A percentile compares a stretch with the other conserved stretches of the same genome.
phyloP scores from a whole-genome alignment of 2,113 vertebrate species.

The Neotragus pygmaeus region DNA sequence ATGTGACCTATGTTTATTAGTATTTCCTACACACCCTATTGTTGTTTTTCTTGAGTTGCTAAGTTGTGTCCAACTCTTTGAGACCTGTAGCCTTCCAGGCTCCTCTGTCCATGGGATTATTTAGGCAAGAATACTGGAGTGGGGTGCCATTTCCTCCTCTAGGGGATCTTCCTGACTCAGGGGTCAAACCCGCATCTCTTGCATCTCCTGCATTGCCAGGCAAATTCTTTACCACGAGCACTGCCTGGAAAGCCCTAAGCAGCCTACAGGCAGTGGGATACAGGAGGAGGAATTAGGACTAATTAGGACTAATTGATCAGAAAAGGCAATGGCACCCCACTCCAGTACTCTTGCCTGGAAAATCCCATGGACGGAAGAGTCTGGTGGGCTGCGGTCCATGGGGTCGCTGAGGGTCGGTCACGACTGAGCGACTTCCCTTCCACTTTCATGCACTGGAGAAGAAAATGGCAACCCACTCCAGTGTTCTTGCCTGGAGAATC shows the following conservation, averaged over 20 bases:
- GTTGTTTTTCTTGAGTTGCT: neutral
- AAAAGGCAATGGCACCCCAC: no score
- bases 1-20: neutral
- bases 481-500: no score
- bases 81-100: neutral
- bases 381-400: no score
- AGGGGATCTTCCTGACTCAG: neutral
- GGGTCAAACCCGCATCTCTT: neutral
- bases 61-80: neutral
- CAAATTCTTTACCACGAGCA: neutral
- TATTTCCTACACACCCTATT: neutral
- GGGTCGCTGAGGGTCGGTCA: no score
- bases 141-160: neutral
- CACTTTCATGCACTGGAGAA: no score
- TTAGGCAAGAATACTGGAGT: neutral
- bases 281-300: neutral
- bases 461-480: no score
- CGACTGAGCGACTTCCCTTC: no score
- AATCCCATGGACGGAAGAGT: no score
- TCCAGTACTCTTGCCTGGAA: no score
- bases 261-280: neutral
- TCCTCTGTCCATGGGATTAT: neutral
- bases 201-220: neutral
- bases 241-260: neutral
- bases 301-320: neutral